Conservation (phyloP, 2,113 vertebrate genomes). For the Scatophagus argus region DNA sequence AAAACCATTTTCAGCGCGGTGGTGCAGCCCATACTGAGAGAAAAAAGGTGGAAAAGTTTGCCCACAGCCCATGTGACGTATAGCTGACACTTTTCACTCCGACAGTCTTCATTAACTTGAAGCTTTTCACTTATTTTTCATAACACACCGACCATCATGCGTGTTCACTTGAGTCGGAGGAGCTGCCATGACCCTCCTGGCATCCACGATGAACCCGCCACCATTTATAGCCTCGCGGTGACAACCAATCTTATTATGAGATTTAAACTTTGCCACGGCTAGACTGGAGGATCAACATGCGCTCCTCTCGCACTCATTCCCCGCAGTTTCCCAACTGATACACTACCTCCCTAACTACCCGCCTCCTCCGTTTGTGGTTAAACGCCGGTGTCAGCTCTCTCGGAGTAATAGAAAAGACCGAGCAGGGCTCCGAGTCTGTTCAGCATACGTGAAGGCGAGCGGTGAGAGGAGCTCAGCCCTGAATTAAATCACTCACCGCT, state of each 20-base stretch:
- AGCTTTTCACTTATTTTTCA: background rate
- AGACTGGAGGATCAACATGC: slow-evolving; percentile 81
- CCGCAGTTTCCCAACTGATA: slow-evolving; percentile 57
- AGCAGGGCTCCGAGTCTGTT: slow-evolving; percentile 69
- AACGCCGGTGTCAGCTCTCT: slow-evolving; percentile 81
- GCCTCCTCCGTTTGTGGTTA: slow-evolving; percentile 68
- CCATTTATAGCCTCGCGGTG: slow-evolving; percentile 80
- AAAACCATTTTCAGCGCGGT: slow-evolving; percentile 29
- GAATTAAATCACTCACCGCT: slow-evolving; percentile 81
- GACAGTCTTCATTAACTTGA: slow-evolving; percentile 45
- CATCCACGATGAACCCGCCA: slow-evolving; percentile 70
- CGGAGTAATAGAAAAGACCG: slow-evolving; percentile 68
- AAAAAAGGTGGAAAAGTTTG: slow-evolving; percentile 46
- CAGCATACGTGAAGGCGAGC: slow-evolving; percentile 76
- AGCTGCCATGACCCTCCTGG: slow-evolving; percentile 68
- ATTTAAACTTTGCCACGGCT: slow-evolving; percentile 83
- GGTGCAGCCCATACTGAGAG: slow-evolving; percentile 24
- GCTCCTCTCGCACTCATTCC: slow-evolving; percentile 65
- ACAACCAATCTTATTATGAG: slow-evolving; percentile 86
- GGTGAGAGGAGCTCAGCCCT: slow-evolving; percentile 74
- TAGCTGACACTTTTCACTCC: slow-evolving; percentile 17
- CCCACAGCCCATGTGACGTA: slow-evolving; percentile 40
- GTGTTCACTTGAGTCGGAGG: slow-evolving; percentile 22
- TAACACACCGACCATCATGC: background rate
- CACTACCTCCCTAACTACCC: slow-evolving; percentile 40